Percentiles rank a stretch among this genome's conserved stretches.
phyloP scores from a whole-genome alignment of 2,888 invertebrate genomes.

The Hirtodrosophila trivittata region DNA sequence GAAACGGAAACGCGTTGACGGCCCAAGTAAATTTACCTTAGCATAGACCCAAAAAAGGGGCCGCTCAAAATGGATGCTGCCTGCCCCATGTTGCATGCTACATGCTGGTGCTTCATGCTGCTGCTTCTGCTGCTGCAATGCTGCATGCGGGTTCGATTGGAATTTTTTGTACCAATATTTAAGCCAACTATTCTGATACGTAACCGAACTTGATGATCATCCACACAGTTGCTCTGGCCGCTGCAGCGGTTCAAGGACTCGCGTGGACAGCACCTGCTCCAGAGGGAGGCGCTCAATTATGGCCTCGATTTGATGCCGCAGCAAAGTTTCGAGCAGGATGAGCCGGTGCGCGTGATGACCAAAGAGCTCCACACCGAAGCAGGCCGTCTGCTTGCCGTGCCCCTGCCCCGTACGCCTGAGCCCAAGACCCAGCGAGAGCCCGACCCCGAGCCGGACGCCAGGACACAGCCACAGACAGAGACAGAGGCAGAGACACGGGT shows the following conservation, averaged over 20 bases:
- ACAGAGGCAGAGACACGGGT: not conserved
- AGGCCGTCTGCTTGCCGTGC: slow-evolving; percentile 27
- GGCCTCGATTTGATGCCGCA: slow-evolving; percentile 82
- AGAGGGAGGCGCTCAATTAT: slow-evolving; percentile 84
- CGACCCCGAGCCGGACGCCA: not conserved
- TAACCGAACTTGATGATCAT: slow-evolving; percentile 25
- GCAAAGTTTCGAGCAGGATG: slow-evolving; percentile 79
- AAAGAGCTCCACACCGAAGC: slow-evolving; percentile 61
- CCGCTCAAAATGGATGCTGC: slow-evolving; percentile 20
- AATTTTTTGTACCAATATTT: slow-evolving; percentile 16
- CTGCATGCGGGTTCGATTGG: slow-evolving; percentile 20
- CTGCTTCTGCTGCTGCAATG: slow-evolving; percentile 6
- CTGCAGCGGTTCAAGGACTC: slow-evolving; percentile 90
- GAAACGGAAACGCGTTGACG: slow-evolving; percentile 63
- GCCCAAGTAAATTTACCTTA: slow-evolving; percentile 44
- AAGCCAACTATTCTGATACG: slow-evolving; percentile 28
- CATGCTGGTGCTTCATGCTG: slow-evolving; percentile 15
- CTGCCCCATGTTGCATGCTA: slow-evolving; percentile 19
- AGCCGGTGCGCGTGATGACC: slow-evolving; percentile 63
- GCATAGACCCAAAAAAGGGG: slow-evolving; percentile 37
- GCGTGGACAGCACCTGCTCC: slow-evolving; percentile 88
- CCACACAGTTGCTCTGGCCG: slow-evolving; percentile 90
- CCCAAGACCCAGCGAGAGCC: not conserved
- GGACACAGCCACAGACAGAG: not conserved
- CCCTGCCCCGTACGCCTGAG: slow-evolving; percentile 3